Evolutionary conservation across 1,140 invertebrate species (phyloP).

Genomic region (Macrobrachium nipponense): DNA sequence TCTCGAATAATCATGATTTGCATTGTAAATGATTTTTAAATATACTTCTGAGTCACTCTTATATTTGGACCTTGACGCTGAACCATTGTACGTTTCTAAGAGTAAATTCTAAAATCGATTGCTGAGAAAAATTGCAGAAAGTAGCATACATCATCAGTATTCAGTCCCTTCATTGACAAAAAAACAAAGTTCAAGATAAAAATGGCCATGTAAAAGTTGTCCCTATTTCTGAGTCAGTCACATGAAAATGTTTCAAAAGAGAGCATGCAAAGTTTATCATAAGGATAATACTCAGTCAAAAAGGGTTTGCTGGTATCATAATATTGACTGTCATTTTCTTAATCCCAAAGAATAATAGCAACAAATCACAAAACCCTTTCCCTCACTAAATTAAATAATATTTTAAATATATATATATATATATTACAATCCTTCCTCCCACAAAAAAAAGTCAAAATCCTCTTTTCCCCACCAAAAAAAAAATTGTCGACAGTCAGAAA

Average conservation of each 20-base stretch:
- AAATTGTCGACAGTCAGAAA: background rate
- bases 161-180: constrained; percentile 33
- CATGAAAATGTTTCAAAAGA: constrained; percentile 29
- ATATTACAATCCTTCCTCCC: no score
- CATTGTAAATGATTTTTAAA: no score
- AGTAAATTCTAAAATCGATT: background rate
- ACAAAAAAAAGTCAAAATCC: no score
- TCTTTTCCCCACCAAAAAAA: no score
- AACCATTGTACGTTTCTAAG: constrained; percentile 54
- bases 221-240: constrained; percentile 48
- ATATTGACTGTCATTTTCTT: constrained; percentile 6
- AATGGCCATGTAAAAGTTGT: constrained; percentile 52
- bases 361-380: no score
- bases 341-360: background rate
- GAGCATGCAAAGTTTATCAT: constrained; percentile 41
- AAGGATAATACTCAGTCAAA: constrained; percentile 28
- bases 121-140: no score
- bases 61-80: constrained; percentile 51
- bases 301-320: constrained; percentile 37
- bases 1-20: no score
- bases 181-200: no score
- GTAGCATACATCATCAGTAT: constrained; percentile 29
- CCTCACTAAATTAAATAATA: no score
- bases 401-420: no score
- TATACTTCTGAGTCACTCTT: constrained; percentile 43